A percentile compares a stretch with the other conserved stretches of the same genome.
Conservation (phyloP, 1,140 invertebrate species). For the Neoseiulus cucumeris region DNA sequence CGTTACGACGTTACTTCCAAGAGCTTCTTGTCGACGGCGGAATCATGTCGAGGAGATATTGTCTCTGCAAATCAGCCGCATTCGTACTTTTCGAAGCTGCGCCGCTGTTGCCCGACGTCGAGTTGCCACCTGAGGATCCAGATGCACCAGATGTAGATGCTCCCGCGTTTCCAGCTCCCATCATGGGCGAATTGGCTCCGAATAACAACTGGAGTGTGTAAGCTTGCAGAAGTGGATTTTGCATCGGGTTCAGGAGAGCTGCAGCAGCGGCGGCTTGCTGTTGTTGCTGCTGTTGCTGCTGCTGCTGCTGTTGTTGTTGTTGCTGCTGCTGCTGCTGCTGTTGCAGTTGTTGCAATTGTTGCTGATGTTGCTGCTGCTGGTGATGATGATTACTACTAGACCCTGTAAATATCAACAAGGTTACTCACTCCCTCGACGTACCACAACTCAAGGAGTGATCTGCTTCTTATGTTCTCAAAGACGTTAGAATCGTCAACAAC, state of each 20-base stretch:
- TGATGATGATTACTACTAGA: neutral
- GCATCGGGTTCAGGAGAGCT: neutral
- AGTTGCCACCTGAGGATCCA: constrained; percentile 17
- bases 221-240: neutral
- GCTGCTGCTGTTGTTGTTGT: neutral
- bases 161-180: constrained; percentile 6
- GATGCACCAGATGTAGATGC: constrained; percentile 20
- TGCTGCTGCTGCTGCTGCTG: constrained; percentile 14
- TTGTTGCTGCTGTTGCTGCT: constrained; percentile 1
- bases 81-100: constrained; percentile 10
- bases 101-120: constrained; percentile 4
- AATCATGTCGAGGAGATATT: constrained; percentile 90
- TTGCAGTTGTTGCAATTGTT: constrained; percentile 20
- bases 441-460: too few relatives aligned
- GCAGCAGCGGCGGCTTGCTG: neutral
- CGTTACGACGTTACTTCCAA: neutral
- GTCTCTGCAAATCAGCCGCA: constrained; percentile 61
- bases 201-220: neutral
- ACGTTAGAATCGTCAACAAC: too few relatives aligned
- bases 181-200: neutral
- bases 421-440: too few relatives aligned
- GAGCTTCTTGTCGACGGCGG: constrained; percentile 30
- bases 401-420: too few relatives aligned
- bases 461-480: too few relatives aligned
- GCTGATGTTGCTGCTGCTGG: constrained; percentile 26